Evolutionary conservation across 2,888 invertebrate species (phyloP).

Genomic region (Oscheius sp.): DNA sequence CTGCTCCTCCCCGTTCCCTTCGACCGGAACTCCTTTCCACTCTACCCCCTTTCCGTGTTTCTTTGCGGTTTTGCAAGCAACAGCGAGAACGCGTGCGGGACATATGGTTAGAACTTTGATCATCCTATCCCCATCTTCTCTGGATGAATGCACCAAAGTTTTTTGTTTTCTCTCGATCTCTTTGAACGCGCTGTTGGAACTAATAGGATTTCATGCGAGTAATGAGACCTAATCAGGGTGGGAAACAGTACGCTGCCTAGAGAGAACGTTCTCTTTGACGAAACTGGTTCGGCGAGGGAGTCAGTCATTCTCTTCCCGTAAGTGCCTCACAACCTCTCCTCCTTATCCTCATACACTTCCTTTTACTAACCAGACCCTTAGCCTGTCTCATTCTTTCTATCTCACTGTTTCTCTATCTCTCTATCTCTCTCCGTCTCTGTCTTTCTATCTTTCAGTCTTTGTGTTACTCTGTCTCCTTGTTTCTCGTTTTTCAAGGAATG

Average conservation of each 20-base stretch:
- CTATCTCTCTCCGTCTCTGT: too few relatives aligned
- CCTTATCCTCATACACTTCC: neutral
- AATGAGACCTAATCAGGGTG: neutral
- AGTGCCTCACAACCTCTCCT: neutral
- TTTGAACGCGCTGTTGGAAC: neutral
- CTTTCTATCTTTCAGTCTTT: too few relatives aligned
- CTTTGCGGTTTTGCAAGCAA: too few relatives aligned
- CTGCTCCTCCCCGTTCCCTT: too few relatives aligned
- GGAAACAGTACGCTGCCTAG: neutral
- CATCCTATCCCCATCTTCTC: neutral
- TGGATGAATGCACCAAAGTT: neutral
- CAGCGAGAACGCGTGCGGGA: too few relatives aligned
- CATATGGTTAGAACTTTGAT: neutral
- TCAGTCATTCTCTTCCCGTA: neutral
- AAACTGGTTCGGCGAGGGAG: neutral
- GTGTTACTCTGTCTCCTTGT: neutral
- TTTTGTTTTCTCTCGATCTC: neutral
- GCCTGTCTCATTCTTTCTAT: neutral
- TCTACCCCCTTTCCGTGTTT: too few relatives aligned
- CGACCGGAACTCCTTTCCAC: too few relatives aligned
- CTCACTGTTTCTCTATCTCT: too few relatives aligned
- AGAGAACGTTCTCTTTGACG: neutral
- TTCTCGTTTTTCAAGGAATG: neutral
- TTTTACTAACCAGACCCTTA: neutral
- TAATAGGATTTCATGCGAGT: conserved; percentile 1